Percentiles rank a stretch among this genome's conserved stretches.
Conservation (phyloP, 1,140 invertebrate species). For the Apis mellifera region Amel_HAv3.1 CM009935.2:12625501-12626000, state of each 20-base stretch:
- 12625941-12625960: background rate
- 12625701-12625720: slow-evolving; percentile 85
- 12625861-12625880: slow-evolving; percentile 77
- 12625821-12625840: slow-evolving; percentile 89
- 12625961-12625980: slow-evolving; percentile 77
- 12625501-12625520: slow-evolving; percentile 85
- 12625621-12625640: slow-evolving; percentile 69
- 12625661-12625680: slow-evolving; percentile 85
- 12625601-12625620: background rate
- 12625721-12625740: slow-evolving; percentile 88
- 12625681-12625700: slow-evolving; percentile 84
- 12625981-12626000: slow-evolving; percentile 89
- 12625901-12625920: slow-evolving; percentile 73
- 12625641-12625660: slow-evolving; percentile 85
- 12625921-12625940: background rate
- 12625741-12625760: slow-evolving; percentile 87
- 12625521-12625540: slow-evolving; percentile 85
- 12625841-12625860: slow-evolving; percentile 90
- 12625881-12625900: slow-evolving; percentile 80
- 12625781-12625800: slow-evolving; percentile 78
- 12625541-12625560: slow-evolving; percentile 86
- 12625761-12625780: slow-evolving; percentile 86
- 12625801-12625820: slow-evolving; percentile 85
- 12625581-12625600: no score
- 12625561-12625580: slow-evolving; percentile 59